Base-by-base conservation (phyloP, 2,888 invertebrate species). In the Mamestra brassicae region DNA sequence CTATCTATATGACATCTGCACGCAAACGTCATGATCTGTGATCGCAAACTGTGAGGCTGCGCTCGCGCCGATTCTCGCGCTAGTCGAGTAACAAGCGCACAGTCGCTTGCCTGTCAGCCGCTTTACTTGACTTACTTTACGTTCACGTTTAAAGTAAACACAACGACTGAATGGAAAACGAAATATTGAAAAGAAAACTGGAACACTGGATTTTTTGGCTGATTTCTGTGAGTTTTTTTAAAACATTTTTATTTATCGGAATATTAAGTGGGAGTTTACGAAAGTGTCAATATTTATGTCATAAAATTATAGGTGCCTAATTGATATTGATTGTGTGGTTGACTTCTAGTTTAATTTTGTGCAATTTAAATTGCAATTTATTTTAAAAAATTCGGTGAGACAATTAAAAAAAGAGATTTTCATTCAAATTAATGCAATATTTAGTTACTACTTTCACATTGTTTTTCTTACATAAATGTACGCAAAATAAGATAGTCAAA, bases 41-140 rank as follows among this genome's bases (percentile, higher is more conserved):
- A 78, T 76, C 64, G 38, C 80, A 84, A 78, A 80, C 75, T 80
- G 79, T 78, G 87, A 89, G 88, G 88, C 86, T 90, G 92, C 91
- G 93, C 87, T 76, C 75, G 90, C 91, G 92, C 90, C 87, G 85
- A 76, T 85, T 75, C 78, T 85, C 75, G 58, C 77, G 81, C 79
- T 89, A 93, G 93, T 93, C 90, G 90, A 87, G 88, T 90, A 85
- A 81, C 84, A 87, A 87, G 87, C 87, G 86, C 87, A 85, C 89
- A 87, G 90, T 83, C 91, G 89, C 90, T 85, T 87, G 90, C 88
- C 82, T 88, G 80, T 85, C 75, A 66, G 85, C 87, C 73, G 79
- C 81, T 83, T 71, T 75, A 81, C 77, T 85, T 83, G 76, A 74
- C 70, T 83, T 77, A 80, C 74, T 78, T 77, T 71, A 69, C 63